Evolutionary conservation across 2,888 invertebrate genomes (phyloP).

Genomic region (Criorhina ranunculi): DNA sequence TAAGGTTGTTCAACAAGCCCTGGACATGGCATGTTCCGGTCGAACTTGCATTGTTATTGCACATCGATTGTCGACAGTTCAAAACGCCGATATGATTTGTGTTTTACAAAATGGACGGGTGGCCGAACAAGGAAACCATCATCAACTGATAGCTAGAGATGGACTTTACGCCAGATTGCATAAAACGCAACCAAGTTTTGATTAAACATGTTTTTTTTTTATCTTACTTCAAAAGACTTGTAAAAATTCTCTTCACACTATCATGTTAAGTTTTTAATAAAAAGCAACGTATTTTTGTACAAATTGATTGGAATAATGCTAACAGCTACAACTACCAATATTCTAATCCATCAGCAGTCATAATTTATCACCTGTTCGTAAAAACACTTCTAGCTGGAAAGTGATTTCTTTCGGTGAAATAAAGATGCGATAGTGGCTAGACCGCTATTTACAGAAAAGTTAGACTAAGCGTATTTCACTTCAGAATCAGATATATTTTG

Average conservation of each 20-base stretch:
- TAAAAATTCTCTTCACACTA: constrained; percentile 53
- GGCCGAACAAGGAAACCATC: constrained; percentile 91
- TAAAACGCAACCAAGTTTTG: constrained; percentile 85
- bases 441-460: too few species aligned
- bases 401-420: too few species aligned
- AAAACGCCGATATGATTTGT: constrained; percentile 93
- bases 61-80: constrained; percentile 93
- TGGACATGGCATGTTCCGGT: constrained; percentile 92
- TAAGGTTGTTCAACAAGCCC: constrained; percentile 91
- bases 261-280: constrained; percentile 28
- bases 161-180: constrained; percentile 89
- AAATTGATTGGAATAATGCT: not conserved
- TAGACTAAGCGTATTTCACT: too few species aligned
- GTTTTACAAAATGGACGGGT: constrained; percentile 91
- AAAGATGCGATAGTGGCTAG: too few species aligned
- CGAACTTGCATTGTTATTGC: constrained; percentile 95
- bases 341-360: too few species aligned
- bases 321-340: too few species aligned
- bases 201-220: constrained; percentile 13
- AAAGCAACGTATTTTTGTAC: constrained; percentile 8
- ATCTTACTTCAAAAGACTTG: not conserved
- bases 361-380: too few species aligned
- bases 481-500: too few species aligned
- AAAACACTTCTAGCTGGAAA: too few species aligned
- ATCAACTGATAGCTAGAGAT: constrained; percentile 88